Evolutionary conservation across 2,797 vertebrate genomes (phyloP), one percentile per base, ranked within the genome.

Genomic region (Schizothorax lantsangensis): DNA sequence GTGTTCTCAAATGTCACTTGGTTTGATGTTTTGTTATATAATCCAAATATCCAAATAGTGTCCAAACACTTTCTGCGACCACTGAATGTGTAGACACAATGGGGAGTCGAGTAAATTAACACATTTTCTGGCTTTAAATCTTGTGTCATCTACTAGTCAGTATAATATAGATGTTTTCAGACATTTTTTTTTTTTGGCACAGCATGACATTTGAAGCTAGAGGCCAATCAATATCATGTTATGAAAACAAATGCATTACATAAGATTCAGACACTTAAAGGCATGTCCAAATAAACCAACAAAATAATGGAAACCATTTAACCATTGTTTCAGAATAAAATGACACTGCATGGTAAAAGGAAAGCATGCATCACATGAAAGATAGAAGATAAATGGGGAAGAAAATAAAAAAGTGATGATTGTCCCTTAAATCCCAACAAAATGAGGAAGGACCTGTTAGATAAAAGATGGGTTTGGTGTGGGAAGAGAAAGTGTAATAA

Each of bases 121-220:
- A 52, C 45, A 54, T 57, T 57, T 54, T 38, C 47, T 17, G n/a
- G 47, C 66, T 82, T 54, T 72, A 9, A 40, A 72, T 83, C 15
- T 82, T 21, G 26, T 68, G 59, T n/a, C 47, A 40, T 82, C 68
- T 43, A 54, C 33, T 72, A 82, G 47, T 72, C 47, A 57, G 49
- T 15, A 0, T 40, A 23, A 82, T 71, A 52, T 71, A 83, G 15
- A 83, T 57, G 68, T 21, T 57, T 57, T 72, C 7, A 54, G 68
- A 72, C 52, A 54, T 26, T 33, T 26, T 38, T 38, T 40, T 40
- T 26, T 43, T 79, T 30, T 59, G 6, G n/a, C 71, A 62, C 40
- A 74, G 38, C 69, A 73, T 83, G 69, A 74, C 26, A 83, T 83
- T 57, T 40, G 49, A 72, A 30, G 49, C 33, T 54, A 71, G 80